Percentiles rank a stretch among this genome's conserved stretches.
phyloP scores from a whole-genome alignment of 2,113 vertebrate species.

The Acanthochromis polyacanthus region DNA sequence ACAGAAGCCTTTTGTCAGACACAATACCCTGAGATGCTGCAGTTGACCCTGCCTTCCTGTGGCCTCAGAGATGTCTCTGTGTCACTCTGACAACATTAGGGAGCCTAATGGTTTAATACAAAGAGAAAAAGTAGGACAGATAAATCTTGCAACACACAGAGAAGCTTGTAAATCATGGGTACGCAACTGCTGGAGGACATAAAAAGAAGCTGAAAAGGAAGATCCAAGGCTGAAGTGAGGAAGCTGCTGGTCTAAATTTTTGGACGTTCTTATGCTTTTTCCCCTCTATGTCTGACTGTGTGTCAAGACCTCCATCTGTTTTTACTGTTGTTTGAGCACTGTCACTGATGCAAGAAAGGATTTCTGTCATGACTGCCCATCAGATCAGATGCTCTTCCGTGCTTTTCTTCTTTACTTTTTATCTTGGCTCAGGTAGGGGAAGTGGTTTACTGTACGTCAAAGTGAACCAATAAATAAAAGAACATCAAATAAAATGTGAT shows the following conservation, averaged over 20 bases:
- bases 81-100: not conserved
- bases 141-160: not conserved
- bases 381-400: conserved; percentile 9
- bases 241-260: conserved; percentile 5
- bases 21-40: not conserved
- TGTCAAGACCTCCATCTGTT: conserved; percentile 56
- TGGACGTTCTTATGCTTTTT: not conserved
- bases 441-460: not conserved
- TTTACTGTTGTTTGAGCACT: conserved; percentile 34
- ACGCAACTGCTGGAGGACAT: not conserved
- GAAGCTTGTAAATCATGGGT: not conserved
- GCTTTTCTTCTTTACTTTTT: conserved; percentile 16
- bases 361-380: not conserved
- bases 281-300: not conserved
- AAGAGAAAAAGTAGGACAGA: conserved; percentile 1
- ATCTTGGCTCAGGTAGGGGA: conserved; percentile 1
- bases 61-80: not conserved
- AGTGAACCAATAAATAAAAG: not conserved
- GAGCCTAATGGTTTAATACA: conserved; percentile 24
- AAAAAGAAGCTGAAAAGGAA: conserved; percentile 18
- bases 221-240: conserved; percentile 5
- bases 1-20: conserved; percentile 20
- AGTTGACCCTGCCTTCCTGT: conserved; percentile 23
- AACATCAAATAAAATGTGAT: not conserved
- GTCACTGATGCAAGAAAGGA: not conserved